A percentile compares a stretch with the other conserved stretches of the same genome.
Conservation (phyloP, 2,113 vertebrate genomes). For the Catagonus wagneri region DNA sequence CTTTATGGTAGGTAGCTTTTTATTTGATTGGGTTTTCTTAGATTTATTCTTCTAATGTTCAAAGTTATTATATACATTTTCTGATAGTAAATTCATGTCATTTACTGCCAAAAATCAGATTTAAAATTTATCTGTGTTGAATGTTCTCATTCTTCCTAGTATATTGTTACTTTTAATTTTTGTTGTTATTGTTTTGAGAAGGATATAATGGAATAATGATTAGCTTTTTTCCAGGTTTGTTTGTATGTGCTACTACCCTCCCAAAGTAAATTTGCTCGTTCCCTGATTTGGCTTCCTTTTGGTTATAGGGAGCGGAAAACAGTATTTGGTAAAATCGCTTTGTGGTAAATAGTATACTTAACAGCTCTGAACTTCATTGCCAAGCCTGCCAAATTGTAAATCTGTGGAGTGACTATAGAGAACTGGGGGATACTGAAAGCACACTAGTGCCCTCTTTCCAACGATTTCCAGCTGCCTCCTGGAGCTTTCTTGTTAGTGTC, state of each 20-base stretch:
- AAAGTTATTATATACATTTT: conserved; percentile 40
- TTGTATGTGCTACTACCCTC: background rate
- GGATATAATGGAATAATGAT: background rate
- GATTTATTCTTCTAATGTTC: conserved; percentile 50
- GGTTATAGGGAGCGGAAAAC: conserved; percentile 17
- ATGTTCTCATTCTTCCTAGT: conserved; percentile 17
- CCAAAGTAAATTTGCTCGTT: conserved; percentile 1
- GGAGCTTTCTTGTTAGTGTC: conserved; percentile 54
- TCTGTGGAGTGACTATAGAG: background rate
- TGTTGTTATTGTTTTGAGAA: conserved; percentile 59
- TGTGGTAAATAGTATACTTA: conserved; percentile 42
- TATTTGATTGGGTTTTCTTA: conserved; percentile 44
- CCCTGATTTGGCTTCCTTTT: conserved; percentile 41
- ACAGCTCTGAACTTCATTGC: conserved; percentile 14
- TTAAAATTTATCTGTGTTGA: conserved; percentile 47
- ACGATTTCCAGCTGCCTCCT: conserved; percentile 27
- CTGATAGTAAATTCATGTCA: conserved; percentile 10
- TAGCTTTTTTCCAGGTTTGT: conserved; percentile 9
- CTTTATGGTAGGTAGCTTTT: conserved; percentile 58
- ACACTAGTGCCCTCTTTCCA: background rate
- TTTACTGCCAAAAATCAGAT: conserved; percentile 30
- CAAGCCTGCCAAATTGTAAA: conserved; percentile 1
- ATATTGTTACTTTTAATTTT: background rate
- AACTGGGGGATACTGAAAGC: background rate
- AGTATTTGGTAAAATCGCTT: conserved; percentile 33